A percentile compares a stretch with the other conserved stretches of the same genome.
These are phyloP conservation scores for Macrosoma leucophasiata DNA, from an alignment of 2,888 invertebrate genomes.

Conservation along the genomic window DNA sequence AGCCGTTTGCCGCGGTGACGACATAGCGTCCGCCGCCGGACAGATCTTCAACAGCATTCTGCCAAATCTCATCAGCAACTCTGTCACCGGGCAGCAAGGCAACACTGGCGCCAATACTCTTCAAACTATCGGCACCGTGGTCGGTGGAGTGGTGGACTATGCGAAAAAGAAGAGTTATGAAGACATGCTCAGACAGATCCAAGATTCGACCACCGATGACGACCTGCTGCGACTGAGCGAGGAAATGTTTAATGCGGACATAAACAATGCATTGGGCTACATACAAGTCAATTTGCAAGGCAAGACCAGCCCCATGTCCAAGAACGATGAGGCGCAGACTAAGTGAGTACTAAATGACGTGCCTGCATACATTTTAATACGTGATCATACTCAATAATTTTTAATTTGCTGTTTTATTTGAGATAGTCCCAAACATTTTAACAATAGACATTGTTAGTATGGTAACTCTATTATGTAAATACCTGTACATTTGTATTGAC, in stretches of 20 bases:
- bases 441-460: no score
- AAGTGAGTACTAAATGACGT: slow-evolving; percentile 58
- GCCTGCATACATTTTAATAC: no score
- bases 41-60: slow-evolving; percentile 66
- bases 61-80: slow-evolving; percentile 57
- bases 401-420: no score
- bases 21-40: slow-evolving; percentile 58
- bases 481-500: no score
- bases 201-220: slow-evolving; percentile 77
- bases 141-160: slow-evolving; percentile 67
- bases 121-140: slow-evolving; percentile 62
- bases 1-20: slow-evolving; percentile 49
- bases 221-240: slow-evolving; percentile 83
- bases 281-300: slow-evolving; percentile 85
- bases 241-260: slow-evolving; percentile 81
- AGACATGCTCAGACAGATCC: slow-evolving; percentile 56
- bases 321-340: slow-evolving; percentile 82
- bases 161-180: slow-evolving; percentile 69
- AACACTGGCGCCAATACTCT: slow-evolving; percentile 60
- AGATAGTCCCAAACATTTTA: no score
- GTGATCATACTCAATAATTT: no score
- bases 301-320: slow-evolving; percentile 81
- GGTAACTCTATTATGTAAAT: no score
- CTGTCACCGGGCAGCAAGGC: slow-evolving; percentile 54
- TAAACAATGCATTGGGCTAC: slow-evolving; percentile 82